phyloP scores from a whole-genome alignment of 2,888 invertebrate genomes.

The Zonitis immaculata region DNA sequence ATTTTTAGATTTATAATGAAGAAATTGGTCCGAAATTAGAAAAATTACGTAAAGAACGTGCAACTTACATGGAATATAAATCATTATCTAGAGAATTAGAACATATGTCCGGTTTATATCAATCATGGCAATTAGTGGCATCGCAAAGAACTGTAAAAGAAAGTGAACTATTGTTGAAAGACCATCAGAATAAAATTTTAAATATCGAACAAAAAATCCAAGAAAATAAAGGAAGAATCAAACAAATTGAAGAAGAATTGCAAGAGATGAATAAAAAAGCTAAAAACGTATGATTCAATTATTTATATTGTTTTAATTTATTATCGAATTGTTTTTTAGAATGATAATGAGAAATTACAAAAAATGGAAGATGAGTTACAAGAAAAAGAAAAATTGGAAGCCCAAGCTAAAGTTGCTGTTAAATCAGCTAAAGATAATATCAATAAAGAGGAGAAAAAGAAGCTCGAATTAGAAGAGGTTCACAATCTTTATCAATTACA shows the following conservation, averaged over 20 bases:
- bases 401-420: slow-evolving; percentile 58
- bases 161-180: slow-evolving; percentile 35
- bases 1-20: slow-evolving; percentile 62
- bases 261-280: slow-evolving; percentile 60
- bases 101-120: slow-evolving; percentile 67
- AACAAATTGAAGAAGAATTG: slow-evolving; percentile 57
- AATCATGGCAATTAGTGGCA: slow-evolving; percentile 66
- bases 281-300: slow-evolving; percentile 61
- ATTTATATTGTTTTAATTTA: slow-evolving; percentile 21
- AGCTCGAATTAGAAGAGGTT: slow-evolving; percentile 59
- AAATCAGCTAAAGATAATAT: slow-evolving; percentile 64
- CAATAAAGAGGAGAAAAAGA: slow-evolving; percentile 63
- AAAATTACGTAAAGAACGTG: slow-evolving; percentile 78
- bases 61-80: slow-evolving; percentile 83
- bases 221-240: slow-evolving; percentile 53
- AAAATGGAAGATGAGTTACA: slow-evolving; percentile 61
- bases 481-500: background rate
- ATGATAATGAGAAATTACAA: slow-evolving; percentile 61
- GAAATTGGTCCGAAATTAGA: slow-evolving; percentile 88
- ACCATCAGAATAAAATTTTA: slow-evolving; percentile 32
- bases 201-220: slow-evolving; percentile 50
- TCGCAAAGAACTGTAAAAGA: slow-evolving; percentile 28
- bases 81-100: slow-evolving; percentile 80
- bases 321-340: too few species aligned
- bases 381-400: slow-evolving; percentile 62